Evolutionary conservation across 92 coral and sea anemone species (phyloP), one percentile per base, ranked within the genome.

Genomic region (Chrysogorgia sp.): DNA sequence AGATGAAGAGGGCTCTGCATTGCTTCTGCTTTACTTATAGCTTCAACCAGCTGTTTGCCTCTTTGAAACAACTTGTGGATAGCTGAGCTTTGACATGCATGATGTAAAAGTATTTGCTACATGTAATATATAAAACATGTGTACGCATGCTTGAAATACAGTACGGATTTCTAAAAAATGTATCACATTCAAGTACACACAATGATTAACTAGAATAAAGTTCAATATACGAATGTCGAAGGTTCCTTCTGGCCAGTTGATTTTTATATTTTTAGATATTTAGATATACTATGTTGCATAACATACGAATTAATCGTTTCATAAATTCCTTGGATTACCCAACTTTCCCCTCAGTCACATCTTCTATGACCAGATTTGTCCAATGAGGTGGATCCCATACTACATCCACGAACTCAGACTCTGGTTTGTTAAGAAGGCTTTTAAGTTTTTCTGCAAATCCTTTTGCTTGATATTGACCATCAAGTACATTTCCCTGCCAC

Each of bases 321-420:
- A 67, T 15, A 26, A 67, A 67, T n/a, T n/a, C 32, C 37, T 67
- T 67, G 8, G 58, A 67, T 13, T 9, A 7, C 13, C 75, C 75
- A n/a, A 67, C 10, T 67, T 67, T 67, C 34, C 75, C 75, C 8
- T 40, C 75, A 10, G 41, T 3, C 3, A 67, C 75, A 67, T 67
- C 75, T 21, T 21, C 75, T 13, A 37, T 37, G 9, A 56, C 25
- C 29, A 67, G 22, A 25, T 67, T 37, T 20, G 24, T 49, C 75
- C 75, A 67, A 1, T 41, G 56, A 4, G 75, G 75, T 7, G 75
- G 75, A 26, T 67, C 75, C 75, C 75, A 67, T 2, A 67, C 31
- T 2, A 67, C 75, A 43, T 41, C 32, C 6, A 37, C 10, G 2
- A 37, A 67, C 23, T 22, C 10, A 19, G 57, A 67, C 5, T 13